phyloP scores from a whole-genome alignment of 1,140 invertebrate species.

The Drosophila parabipectinata region DNA sequence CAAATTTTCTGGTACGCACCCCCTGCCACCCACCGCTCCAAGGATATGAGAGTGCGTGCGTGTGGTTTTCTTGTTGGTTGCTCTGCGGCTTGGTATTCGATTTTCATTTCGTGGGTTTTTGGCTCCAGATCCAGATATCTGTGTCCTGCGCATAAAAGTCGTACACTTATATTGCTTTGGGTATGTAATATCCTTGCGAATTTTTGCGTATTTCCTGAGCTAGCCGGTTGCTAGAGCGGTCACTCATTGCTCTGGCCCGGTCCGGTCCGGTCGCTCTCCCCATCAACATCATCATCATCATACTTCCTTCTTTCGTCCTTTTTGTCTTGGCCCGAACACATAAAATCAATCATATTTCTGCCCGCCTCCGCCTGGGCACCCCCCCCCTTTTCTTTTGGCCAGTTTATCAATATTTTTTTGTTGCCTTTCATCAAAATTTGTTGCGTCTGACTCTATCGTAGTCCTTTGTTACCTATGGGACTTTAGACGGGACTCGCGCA shows the following conservation, averaged over 20 bases:
- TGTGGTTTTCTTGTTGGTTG: conserved; percentile 36
- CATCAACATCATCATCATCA: conserved; percentile 20
- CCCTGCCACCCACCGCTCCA: conserved; percentile 6
- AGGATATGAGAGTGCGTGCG: conserved; percentile 11
- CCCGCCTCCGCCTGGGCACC: no score
- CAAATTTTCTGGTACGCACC: conserved; percentile 78
- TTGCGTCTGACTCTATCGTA: conserved; percentile 34
- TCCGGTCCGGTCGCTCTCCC: not conserved
- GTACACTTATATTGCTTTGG: conserved; percentile 31
- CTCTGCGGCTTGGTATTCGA: conserved; percentile 64
- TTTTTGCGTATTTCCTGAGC: conserved; percentile 57
- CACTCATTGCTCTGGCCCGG: conserved; percentile 19
- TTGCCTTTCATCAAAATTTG: conserved; percentile 62
- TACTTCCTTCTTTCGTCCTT: conserved; percentile 12
- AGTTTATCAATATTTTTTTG: conserved; percentile 51
- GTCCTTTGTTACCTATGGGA: conserved; percentile 11
- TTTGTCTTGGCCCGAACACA: conserved; percentile 50
- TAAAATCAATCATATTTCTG: conserved; percentile 78
- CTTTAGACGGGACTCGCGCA: not conserved
- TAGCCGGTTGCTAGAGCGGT: conserved; percentile 44
- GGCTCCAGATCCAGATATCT: conserved; percentile 28
- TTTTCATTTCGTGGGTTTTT: conserved; percentile 48
- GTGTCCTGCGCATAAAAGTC: conserved; percentile 57
- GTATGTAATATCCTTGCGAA: conserved; percentile 68
- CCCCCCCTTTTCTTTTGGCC: conserved; percentile 1